Conservation (phyloP, 1,140 invertebrate genomes). For the Macrocentrus cingulum region DNA sequence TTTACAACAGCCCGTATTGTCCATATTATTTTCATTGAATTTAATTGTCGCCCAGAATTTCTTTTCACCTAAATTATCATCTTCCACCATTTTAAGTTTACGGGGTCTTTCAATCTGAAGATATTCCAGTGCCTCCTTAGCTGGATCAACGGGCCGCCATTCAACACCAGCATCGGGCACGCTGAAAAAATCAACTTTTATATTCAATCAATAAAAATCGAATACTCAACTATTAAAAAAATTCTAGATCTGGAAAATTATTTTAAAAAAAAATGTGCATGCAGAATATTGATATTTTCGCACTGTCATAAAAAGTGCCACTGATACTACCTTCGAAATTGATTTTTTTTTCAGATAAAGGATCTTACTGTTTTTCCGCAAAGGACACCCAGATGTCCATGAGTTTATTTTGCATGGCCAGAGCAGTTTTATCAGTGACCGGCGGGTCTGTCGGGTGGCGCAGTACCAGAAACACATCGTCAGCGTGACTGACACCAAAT, state of each 20-base stretch:
- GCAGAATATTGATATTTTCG: no score
- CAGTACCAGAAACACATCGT: constrained; percentile 59
- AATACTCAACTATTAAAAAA: no score
- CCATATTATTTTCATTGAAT: constrained; percentile 58
- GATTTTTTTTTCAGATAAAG: constrained; percentile 45
- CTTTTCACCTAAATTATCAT: constrained; percentile 56
- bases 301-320: no score
- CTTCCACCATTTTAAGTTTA: constrained; percentile 51
- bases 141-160: constrained; percentile 47
- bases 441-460: constrained; percentile 40
- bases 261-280: no score
- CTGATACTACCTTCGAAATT: no score
- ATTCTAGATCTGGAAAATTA: no score
- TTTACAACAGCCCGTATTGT: background rate
- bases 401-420: constrained; percentile 58
- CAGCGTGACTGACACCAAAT: constrained; percentile 66
- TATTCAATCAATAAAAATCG: no score
- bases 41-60: constrained; percentile 63
- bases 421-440: constrained; percentile 48
- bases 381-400: constrained; percentile 62
- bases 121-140: constrained; percentile 54
- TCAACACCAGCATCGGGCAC: constrained; percentile 41
- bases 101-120: constrained; percentile 58
- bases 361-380: constrained; percentile 60
- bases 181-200: constrained; percentile 39